phyloP scores from a whole-genome alignment of 1,140 invertebrate genomes.

The Adoxophyes honmai region DNA sequence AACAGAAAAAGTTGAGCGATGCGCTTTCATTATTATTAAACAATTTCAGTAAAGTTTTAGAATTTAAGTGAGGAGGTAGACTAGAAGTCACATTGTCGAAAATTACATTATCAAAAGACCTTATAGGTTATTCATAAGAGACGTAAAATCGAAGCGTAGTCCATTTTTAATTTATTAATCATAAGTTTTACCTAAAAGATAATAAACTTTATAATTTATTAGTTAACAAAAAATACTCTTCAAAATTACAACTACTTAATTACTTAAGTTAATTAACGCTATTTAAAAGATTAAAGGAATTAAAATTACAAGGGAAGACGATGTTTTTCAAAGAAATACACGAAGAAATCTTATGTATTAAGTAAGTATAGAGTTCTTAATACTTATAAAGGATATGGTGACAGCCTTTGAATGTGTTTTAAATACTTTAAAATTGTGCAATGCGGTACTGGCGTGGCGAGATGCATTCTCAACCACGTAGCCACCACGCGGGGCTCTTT shows the following conservation, averaged over 20 bases:
- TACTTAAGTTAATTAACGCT: neutral
- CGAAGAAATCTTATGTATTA: neutral
- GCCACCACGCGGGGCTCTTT: too few species aligned
- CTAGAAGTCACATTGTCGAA: constrained; percentile 26
- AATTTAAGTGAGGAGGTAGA: constrained; percentile 41
- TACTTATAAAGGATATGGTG: neutral
- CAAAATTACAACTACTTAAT: neutral
- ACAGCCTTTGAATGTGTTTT: neutral
- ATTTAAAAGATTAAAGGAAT: constrained; percentile 1
- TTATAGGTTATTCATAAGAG: constrained; percentile 47
- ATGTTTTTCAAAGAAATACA: neutral
- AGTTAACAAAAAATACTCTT: constrained; percentile 18
- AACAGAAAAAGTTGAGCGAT: too few species aligned
- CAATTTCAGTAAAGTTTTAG: constrained; percentile 29
- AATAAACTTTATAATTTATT: constrained; percentile 22
- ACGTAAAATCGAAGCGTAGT: constrained; percentile 38
- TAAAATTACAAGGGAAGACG: constrained; percentile 11
- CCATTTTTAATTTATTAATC: constrained; percentile 23
- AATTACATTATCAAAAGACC: constrained; percentile 37
- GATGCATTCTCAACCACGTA: too few species aligned
- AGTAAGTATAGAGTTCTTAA: neutral
- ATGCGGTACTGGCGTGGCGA: too few species aligned
- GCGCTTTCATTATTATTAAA: constrained; percentile 3
- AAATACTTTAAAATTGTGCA: constrained; percentile 11
- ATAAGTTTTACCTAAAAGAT: constrained; percentile 22